These are phyloP conservation scores for Coendou prehensilis DNA, from an alignment of 2,797 vertebrate species.

Conservation along the genomic window DNA sequence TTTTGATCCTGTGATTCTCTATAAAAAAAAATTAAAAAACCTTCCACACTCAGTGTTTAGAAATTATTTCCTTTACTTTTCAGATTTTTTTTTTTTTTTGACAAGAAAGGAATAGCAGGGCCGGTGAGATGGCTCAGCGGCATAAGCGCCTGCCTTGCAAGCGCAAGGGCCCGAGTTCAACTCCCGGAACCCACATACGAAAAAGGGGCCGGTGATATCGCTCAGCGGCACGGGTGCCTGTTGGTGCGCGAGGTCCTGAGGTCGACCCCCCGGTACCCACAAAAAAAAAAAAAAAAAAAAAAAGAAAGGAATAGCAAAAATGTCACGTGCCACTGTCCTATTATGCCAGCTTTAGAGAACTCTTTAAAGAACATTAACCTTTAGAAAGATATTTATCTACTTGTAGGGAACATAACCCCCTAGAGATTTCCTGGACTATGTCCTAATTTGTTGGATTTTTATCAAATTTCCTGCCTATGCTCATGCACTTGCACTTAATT, in stretches of 20 bases:
- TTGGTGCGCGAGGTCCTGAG: no score
- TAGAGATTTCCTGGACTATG: conserved; percentile 69
- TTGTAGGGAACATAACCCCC: conserved; percentile 74
- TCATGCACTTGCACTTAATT: conserved; percentile 71
- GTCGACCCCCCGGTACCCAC: no score
- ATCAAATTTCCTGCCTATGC: conserved; percentile 71
- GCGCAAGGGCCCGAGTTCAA: no score
- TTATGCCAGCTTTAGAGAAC: conserved; percentile 58
- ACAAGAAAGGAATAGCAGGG: conserved; percentile 40
- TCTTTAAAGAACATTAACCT: conserved; percentile 63
- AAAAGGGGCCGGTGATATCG: no score
- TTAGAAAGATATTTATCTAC: conserved; percentile 75
- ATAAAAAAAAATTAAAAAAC: not conserved
- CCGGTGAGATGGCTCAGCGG: no score
- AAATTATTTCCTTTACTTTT: conserved; percentile 75
- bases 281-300: no score
- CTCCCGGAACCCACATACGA: no score
- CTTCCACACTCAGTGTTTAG: conserved; percentile 38
- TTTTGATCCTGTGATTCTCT: conserved; percentile 53
- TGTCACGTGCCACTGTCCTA: not conserved
- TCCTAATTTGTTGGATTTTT: conserved; percentile 77
- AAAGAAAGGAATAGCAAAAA: conserved; percentile 60
- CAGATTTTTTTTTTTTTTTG: conserved; percentile 55
- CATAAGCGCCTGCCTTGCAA: no score
- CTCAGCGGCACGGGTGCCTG: no score